Percentiles rank a stretch among this genome's conserved stretches.
These are phyloP conservation scores for Arremon brunneinucha DNA, from an alignment of 2,797 vertebrate species.

Conservation along the genomic window DNA sequence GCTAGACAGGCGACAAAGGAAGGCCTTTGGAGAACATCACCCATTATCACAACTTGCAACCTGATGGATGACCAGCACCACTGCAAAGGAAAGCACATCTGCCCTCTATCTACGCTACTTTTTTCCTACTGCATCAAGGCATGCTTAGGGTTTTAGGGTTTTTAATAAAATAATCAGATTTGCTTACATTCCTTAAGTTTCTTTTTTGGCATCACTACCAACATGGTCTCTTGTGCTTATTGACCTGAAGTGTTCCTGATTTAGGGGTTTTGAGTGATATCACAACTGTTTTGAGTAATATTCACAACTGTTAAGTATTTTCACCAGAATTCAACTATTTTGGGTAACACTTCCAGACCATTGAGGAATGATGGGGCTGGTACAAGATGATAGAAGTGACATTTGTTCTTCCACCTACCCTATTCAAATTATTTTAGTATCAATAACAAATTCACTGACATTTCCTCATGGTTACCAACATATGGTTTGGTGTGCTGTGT, in stretches of 20 bases:
- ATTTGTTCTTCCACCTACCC: background rate
- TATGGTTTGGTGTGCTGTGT: background rate
- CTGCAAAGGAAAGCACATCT: background rate
- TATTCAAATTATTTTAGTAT: background rate
- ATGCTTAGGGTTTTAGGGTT: background rate
- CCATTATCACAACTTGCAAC: background rate
- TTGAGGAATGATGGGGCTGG: background rate
- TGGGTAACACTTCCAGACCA: background rate
- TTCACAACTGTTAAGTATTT: background rate
- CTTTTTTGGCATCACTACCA: background rate
- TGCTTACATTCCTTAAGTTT: background rate
- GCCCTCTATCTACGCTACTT: background rate
- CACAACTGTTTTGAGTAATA: background rate
- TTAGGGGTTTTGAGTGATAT: background rate
- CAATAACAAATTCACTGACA: background rate
- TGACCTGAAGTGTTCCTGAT: background rate
- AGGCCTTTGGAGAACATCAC: background rate
- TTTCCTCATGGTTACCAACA: background rate
- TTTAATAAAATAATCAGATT: background rate
- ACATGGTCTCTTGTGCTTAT: rapidly evolving
- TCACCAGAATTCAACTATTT: background rate
- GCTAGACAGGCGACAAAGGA: background rate
- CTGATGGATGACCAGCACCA: background rate
- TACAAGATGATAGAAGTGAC: background rate
- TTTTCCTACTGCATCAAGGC: background rate